Base-by-base conservation (phyloP, 2,888 invertebrate genomes). In the Syrphus vitripennis region DNA sequence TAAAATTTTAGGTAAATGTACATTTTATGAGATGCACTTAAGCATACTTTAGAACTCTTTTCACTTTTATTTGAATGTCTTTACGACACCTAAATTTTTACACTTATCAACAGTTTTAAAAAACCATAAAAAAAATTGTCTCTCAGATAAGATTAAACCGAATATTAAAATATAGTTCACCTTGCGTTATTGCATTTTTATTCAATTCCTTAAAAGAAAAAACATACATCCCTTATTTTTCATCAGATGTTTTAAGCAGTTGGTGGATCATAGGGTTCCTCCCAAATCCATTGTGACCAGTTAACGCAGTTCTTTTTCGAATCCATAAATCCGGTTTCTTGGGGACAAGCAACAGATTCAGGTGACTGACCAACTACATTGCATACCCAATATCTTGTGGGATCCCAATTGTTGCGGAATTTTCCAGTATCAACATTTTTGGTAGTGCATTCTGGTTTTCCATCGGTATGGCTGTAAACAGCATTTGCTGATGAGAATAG, bases 261-360 rank as follows among this genome's bases (percentile, higher is more conserved):
- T 78, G 83, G 75, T n/a, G 91, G 90, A 37, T 88, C 83, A 7
- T 71, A 57, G 4, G 90, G 90, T 42, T 75, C 82, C 80, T 89
- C 89, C 91, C 91, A 91, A n/a, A 78, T 14, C 90, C 90, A 91
- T 3, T 89, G 88, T 0, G 87, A 77, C 90, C 91, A 91, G 48
- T 16, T 29, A 0, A 91, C 90, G 50, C 91, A 91, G 7, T 88
- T 81, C 77, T 89, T 90, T 3, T 81, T 4, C 19, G 90, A 90
- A 4, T 89, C 88, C 65, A 90, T 4, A 26, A 88, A 91, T 6
- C 55, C 83, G 4, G 67, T 89, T 12, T 90, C 83, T n/a, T 24
- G 19, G 1, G 90, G 90, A 53, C 90, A 91, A 21, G 80, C 76
- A n/a, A 87, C 21, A 31, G 77, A 69, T 34, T 1, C 88, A 2